Percentiles rank a stretch among this genome's conserved stretches.
phyloP scores from a whole-genome alignment of 2,888 invertebrate genomes.

The Lithophane ornitopus region DNA sequence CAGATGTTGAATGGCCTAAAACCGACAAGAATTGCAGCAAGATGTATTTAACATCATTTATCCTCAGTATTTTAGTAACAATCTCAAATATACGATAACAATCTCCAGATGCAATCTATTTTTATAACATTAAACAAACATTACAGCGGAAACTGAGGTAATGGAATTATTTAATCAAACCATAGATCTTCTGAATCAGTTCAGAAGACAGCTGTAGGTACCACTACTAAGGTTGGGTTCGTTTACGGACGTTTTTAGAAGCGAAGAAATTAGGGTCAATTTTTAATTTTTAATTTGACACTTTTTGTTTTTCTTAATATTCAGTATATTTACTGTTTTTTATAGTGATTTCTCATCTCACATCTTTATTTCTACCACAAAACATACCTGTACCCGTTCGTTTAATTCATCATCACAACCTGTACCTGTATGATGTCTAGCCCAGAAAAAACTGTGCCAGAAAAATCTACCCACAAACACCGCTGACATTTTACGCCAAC shows the following conservation, averaged over 20 bases:
- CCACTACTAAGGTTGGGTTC: slow-evolving; percentile 6
- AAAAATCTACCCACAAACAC: not conserved
- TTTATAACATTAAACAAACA: slow-evolving; percentile 7
- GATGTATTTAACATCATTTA: not conserved
- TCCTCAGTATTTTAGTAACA: not conserved
- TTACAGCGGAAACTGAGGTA: slow-evolving; percentile 37
- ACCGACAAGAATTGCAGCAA: not conserved
- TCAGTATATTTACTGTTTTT: not conserved
- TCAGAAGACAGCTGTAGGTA: slow-evolving; percentile 38
- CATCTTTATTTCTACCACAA: not conserved
- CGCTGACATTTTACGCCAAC: slow-evolving; percentile 14
- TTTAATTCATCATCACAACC: not conserved
- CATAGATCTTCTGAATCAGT: slow-evolving; percentile 45
- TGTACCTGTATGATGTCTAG: too few relatives aligned
- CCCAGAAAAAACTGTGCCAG: not conserved
- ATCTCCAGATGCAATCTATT: not conserved
- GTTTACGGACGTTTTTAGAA: slow-evolving; percentile 9
- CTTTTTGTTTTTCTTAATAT: too few relatives aligned
- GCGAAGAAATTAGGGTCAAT: not conserved
- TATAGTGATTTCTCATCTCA: not conserved
- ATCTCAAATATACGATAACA: not conserved
- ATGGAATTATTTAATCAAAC: slow-evolving; percentile 57
- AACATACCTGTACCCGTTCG: not conserved
- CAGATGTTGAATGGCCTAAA: too few relatives aligned
- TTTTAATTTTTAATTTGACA: too few relatives aligned